Base-by-base conservation (phyloP, 2,113 vertebrate species). In the Collichthys lucidus region DNA sequence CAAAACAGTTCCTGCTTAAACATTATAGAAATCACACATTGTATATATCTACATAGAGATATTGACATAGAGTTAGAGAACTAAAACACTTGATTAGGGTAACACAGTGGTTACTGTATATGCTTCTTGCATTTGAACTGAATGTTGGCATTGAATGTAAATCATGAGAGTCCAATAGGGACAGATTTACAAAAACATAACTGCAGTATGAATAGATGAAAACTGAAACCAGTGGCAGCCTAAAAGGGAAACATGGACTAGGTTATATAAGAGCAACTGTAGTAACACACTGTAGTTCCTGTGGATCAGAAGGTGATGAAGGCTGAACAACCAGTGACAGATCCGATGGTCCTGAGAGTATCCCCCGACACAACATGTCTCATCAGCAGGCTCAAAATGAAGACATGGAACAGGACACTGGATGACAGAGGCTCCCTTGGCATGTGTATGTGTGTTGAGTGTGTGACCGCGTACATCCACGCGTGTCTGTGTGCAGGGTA, bases 331-430 rank as follows among this genome's bases (percentile, higher is more conserved):
- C 74, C 3, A 50, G 72, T 75, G 86, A 82, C 74, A 83, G 79
- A 79, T 81, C 72, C 60, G 50, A 70, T 47, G 61, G 53, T 82
- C 83, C 84, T 89, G 74, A 66, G 74, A 85, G 77, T 65, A 72
- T 79, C 61, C 76, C 76, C 59, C 11, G 35, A 82, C 81, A 84
- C 82, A 83, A 82, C 82, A 66, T 20, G 46, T 74, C 86, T 87
- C 80, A 86, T 89, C 88, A 83, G 77, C 76, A 60, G 64, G 63
- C 71, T 72, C 74, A 46, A 69, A 90, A 89, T 69, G 67, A 86
- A 90, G 88, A 88, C 87, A 86, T 29, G 63, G 85, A 88, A 77
- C 88, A 88, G 88, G 88, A 84, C 84, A 79, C 53, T 11, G 69
- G n/a, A 70, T 89, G 90, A 90, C 88, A 90, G 84, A 60, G 26